Conservation (phyloP, 2,888 invertebrate species). For the Anthoptus insignis region DNA sequence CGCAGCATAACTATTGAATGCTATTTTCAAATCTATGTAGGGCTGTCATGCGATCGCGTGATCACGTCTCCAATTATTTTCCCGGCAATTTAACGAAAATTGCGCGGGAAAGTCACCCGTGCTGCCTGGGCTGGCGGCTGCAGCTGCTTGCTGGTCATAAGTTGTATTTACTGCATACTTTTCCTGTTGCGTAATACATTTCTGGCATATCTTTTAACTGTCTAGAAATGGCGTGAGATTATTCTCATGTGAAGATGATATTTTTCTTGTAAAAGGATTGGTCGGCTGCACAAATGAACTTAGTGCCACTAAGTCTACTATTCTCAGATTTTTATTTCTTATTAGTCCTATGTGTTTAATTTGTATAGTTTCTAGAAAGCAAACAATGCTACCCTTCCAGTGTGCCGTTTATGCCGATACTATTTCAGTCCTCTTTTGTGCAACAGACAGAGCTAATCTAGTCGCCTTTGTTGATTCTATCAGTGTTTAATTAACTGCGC, state of each 20-base stretch:
- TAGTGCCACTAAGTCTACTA: no score
- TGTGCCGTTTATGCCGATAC: constrained; percentile 3
- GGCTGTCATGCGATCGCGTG: constrained; percentile 68
- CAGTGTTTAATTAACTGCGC: constrained; percentile 64
- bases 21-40: constrained; percentile 41
- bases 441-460: constrained; percentile 61
- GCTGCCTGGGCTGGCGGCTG: constrained; percentile 55
- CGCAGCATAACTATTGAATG: constrained; percentile 15
- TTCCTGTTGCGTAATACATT: constrained; percentile 42
- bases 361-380: no score
- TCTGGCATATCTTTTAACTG: constrained; percentile 38
- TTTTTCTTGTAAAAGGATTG: not conserved
- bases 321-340: no score
- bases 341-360: no score
- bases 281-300: not conserved
- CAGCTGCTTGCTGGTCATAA: constrained; percentile 52
- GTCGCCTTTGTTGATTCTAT: constrained; percentile 60
- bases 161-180: constrained; percentile 1
- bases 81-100: constrained; percentile 72
- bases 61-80: constrained; percentile 64
- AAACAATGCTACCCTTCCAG: not conserved
- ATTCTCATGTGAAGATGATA: not conserved
- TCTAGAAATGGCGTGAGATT: constrained; percentile 3
- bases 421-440: constrained; percentile 38
- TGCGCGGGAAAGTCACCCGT: constrained; percentile 69